phyloP scores from a whole-genome alignment of 2,113 vertebrate genomes.

The Myrmecophaga tridactyla region DNA sequence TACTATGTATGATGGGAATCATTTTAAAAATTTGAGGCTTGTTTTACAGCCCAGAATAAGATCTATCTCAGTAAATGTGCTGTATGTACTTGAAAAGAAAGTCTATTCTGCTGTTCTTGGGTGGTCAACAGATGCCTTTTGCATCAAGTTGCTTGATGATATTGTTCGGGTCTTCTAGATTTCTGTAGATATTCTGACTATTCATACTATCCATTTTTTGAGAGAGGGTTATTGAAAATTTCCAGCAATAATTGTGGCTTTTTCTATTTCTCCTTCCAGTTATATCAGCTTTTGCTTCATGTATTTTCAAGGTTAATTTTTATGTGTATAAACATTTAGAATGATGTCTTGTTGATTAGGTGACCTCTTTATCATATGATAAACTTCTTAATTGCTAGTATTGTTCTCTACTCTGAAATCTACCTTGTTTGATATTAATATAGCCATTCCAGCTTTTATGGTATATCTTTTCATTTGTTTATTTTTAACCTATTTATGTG shows the following conservation, averaged over 20 bases:
- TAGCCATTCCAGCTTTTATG: background rate
- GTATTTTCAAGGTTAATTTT: constrained; percentile 27
- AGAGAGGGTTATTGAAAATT: background rate
- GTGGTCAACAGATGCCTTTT: background rate
- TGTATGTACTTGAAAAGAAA: background rate
- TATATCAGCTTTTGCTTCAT: background rate
- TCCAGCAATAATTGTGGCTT: background rate
- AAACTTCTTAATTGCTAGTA: background rate
- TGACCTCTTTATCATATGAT: background rate
- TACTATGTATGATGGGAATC: background rate
- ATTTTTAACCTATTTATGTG: background rate
- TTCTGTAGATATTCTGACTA: background rate
- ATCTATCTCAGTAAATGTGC: background rate
- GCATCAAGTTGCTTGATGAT: background rate
- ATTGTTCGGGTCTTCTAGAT: background rate
- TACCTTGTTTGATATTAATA: background rate
- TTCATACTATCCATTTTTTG: background rate
- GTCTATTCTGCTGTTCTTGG: background rate
- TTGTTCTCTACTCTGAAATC: background rate
- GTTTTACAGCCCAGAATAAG: background rate
- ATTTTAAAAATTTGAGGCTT: background rate
- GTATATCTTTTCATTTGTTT: background rate
- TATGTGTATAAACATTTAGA: background rate
- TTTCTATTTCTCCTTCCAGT: background rate
- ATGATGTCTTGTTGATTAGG: background rate